Conservation (phyloP, 2,888 invertebrate genomes). For the Cerastis rubricosa region DNA sequence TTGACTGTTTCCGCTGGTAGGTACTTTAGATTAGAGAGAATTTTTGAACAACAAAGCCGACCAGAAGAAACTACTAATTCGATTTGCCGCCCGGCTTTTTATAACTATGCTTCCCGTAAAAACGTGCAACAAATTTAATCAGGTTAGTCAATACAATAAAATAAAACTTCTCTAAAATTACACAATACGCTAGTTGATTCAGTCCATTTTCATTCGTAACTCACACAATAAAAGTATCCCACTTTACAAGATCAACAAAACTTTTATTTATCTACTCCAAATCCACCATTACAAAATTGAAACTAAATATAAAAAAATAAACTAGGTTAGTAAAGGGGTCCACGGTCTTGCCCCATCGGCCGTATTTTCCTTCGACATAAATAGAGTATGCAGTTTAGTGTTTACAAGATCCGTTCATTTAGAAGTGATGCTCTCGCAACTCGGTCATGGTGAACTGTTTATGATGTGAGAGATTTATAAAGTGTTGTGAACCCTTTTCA, state of each 20-base stretch:
- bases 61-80: no score
- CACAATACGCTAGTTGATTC: conserved; percentile 4
- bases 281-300: conserved; percentile 46
- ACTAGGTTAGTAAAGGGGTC: conserved; percentile 45
- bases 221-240: conserved; percentile 23
- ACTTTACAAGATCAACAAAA: conserved; percentile 19
- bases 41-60: neutral
- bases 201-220: neutral
- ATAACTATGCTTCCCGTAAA: neutral
- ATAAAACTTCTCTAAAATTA: neutral
- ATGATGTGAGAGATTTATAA: conserved; percentile 37
- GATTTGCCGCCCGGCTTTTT: no score
- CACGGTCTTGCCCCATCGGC: conserved; percentile 57
- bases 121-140: neutral
- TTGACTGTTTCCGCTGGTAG: no score
- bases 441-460: conserved; percentile 63
- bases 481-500: conserved; percentile 12
- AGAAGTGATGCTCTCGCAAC: conserved; percentile 40
- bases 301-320: conserved; percentile 42
- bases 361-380: conserved; percentile 57
- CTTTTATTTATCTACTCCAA: conserved; percentile 25
- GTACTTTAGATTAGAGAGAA: neutral
- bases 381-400: conserved; percentile 60
- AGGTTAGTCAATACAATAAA: neutral
- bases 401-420: conserved; percentile 50